Evolutionary conservation across 2,113 vertebrate genomes (phyloP).

Genomic region (Pelobates fuscus): DNA sequence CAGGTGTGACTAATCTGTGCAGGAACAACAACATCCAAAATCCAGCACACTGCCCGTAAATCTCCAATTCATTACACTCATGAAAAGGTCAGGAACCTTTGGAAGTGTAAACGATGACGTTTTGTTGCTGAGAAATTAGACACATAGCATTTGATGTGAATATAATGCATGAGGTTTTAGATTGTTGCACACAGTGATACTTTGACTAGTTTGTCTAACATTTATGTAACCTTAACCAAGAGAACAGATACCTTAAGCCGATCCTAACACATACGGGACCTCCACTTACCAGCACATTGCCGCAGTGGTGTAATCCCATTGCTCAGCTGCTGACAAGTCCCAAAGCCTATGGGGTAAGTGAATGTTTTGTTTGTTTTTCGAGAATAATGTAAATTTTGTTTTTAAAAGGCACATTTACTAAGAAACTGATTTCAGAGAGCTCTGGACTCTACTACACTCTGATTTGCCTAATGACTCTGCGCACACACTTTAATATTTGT

Average conservation of each 20-base stretch:
- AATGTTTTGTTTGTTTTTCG: too few relatives aligned
- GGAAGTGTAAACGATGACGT: background rate
- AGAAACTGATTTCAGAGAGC: too few relatives aligned
- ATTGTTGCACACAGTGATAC: background rate
- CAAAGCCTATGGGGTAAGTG: slow-evolving; percentile 69
- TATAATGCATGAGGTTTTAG: background rate
- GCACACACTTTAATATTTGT: too few relatives aligned
- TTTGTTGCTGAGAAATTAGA: background rate
- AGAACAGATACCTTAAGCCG: slow-evolving; percentile 76
- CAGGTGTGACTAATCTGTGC: background rate
- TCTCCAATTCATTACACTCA: background rate
- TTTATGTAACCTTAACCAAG: slow-evolving; percentile 67
- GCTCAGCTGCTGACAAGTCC: slow-evolving; percentile 75
- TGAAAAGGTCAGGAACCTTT: background rate
- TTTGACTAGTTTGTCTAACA: slow-evolving; percentile 24
- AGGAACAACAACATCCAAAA: background rate
- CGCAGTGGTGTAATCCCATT: slow-evolving; percentile 69
- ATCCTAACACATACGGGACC: slow-evolving; percentile 78
- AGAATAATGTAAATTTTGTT: too few relatives aligned
- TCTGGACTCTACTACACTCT: too few relatives aligned
- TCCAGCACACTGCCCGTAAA: background rate
- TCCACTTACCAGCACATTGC: slow-evolving; percentile 73
- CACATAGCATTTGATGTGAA: background rate
- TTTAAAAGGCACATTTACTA: too few relatives aligned
- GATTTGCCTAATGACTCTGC: too few relatives aligned